Percentiles rank a stretch among this genome's conserved stretches.
Conservation (phyloP, 2,888 invertebrate species). For the Ornithoptera alexandrae region DNA sequence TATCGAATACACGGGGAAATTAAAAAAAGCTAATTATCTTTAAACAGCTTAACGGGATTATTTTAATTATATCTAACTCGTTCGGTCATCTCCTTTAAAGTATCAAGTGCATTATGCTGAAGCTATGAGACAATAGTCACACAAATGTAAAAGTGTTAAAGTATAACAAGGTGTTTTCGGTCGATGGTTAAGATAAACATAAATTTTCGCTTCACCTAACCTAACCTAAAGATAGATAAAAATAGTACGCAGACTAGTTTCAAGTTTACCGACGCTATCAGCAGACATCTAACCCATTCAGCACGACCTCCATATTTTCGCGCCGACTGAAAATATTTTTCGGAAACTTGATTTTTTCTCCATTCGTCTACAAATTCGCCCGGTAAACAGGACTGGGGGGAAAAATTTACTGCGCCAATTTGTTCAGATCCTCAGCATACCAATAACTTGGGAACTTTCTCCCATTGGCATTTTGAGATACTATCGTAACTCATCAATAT, state of each 20-base stretch:
- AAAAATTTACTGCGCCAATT: constrained; percentile 23
- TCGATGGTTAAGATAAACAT: too few relatives aligned
- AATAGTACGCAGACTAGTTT: constrained; percentile 6
- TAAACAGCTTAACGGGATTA: too few relatives aligned
- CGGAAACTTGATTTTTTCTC: constrained; percentile 18
- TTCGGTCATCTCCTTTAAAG: too few relatives aligned
- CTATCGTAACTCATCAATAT: too few relatives aligned
- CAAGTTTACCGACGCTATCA: constrained; percentile 19
- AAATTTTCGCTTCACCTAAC: neutral
- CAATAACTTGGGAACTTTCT: constrained; percentile 3
- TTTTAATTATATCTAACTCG: too few relatives aligned
- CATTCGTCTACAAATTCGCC: constrained; percentile 21
- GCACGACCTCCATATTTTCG: constrained; percentile 15
- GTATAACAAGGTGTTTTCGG: too few relatives aligned
- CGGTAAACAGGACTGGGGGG: constrained; percentile 13
- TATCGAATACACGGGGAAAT: too few relatives aligned
- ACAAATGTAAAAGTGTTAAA: too few relatives aligned
- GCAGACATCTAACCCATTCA: constrained; percentile 7
- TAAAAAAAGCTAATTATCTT: too few relatives aligned
- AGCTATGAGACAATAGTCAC: too few relatives aligned
- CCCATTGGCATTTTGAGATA: constrained; percentile 2
- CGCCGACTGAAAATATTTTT: constrained; percentile 16
- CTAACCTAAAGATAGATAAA: neutral
- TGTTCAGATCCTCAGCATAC: constrained; percentile 7
- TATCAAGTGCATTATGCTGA: too few relatives aligned